These are phyloP conservation scores for Odontomyia ornata DNA, from an alignment of 2,888 invertebrate species.

Conservation along the genomic window DNA sequence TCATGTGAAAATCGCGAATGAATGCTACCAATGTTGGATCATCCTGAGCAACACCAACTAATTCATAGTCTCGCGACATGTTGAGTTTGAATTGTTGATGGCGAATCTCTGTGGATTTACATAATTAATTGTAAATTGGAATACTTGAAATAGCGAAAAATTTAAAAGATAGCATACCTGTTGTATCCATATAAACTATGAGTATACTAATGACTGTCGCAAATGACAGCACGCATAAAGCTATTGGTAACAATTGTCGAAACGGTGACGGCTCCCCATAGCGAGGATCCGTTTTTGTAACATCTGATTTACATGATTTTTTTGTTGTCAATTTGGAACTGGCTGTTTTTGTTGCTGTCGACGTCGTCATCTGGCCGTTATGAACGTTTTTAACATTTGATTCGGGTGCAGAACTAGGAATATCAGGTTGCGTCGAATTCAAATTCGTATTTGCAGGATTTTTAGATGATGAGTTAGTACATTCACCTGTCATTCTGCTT, in stretches of 20 bases:
- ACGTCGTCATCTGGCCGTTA: not conserved
- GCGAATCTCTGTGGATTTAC: constrained; percentile 68
- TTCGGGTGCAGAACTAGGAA: no score
- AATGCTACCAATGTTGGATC: constrained; percentile 78
- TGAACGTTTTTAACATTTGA: no score
- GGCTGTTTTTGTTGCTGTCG: constrained; percentile 17
- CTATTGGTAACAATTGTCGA: constrained; percentile 71
- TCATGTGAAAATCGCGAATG: constrained; percentile 77
- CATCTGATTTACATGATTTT: constrained; percentile 30
- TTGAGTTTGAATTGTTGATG: constrained; percentile 82
- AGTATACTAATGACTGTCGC: constrained; percentile 82
- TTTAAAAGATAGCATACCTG: constrained; percentile 66
- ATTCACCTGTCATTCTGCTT: no score
- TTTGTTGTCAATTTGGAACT: not conserved
- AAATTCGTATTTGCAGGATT: no score
- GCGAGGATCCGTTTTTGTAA: constrained; percentile 61
- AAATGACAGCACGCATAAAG: constrained; percentile 79
- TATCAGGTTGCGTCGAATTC: no score
- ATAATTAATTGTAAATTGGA: not conserved
- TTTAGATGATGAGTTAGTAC: no score
- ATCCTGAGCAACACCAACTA: constrained; percentile 77
- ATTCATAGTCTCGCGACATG: constrained; percentile 81
- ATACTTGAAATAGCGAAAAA: not conserved
- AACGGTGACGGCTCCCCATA: constrained; percentile 62
- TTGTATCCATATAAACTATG: constrained; percentile 82